Evolutionary conservation across 2,888 invertebrate genomes (phyloP), one percentile per base, ranked within the genome.

Genomic region (Mimachlamys varia): DNA sequence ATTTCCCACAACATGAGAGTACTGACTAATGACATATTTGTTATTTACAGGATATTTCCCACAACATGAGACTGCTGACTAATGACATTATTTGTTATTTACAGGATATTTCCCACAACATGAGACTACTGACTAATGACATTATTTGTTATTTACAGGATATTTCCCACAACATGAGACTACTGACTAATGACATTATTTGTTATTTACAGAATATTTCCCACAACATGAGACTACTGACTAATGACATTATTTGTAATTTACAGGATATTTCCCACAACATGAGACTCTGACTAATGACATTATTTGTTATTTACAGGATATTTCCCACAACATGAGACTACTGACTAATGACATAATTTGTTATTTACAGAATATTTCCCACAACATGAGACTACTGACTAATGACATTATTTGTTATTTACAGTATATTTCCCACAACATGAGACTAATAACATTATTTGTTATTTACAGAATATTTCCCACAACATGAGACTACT

Each of bases 281-380:
- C 91, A 95, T 96, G 95, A 91, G 95, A 88, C 93, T 95, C 90
- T 95, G 90, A 96, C 96, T 87, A 96, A 96, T 92, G 95, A 95
- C 88, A n/a, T 10, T 58, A 19, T n/a, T 58, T 58, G 19, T 58
- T 58, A 22, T 22, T 58, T 22, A 17, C 94, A 96, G 96, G 96
- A 96, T 92, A 94, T 96, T 10, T 95, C 95, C 12, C 94, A 95
- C 91, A 94, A 94, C 91, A 95, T 96, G 95, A 91, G 95, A 88
- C 93, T 95, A 38, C 90, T 95, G 90, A 96, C 96, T 87, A 96
- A 96, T 92, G 95, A 95, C 88, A n/a, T 10, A n/a, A 19, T n/a
- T 58, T 58, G 19, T 58, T 58, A 22, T 22, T 58, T 22, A 17
- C 94, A 96, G 96, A 96, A 96, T 92, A 94, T 96, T 10, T 95